Percentiles rank a stretch among this genome's conserved stretches.
Conservation (phyloP, 1,140 invertebrate species). For the Drosophila mojavensis region DNA sequence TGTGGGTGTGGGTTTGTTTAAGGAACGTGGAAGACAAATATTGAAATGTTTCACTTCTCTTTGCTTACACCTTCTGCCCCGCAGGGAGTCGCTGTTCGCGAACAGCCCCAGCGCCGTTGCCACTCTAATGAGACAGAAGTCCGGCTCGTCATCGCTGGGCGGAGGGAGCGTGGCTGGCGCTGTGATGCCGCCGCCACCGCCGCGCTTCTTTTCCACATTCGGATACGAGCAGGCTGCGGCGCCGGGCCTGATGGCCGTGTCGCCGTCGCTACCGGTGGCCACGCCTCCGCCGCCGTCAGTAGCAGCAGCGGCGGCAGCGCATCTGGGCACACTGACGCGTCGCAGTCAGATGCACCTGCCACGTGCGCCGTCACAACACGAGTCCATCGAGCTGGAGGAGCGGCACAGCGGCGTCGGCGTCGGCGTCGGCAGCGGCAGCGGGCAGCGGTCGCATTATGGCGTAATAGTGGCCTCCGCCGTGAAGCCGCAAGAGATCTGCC, state of each 20-base stretch:
- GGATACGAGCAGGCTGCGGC: conserved; percentile 70
- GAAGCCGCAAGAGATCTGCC: conserved; percentile 73
- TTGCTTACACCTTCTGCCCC: conserved; percentile 6
- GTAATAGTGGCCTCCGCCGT: conserved; percentile 49
- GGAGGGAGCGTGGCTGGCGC: conserved; percentile 36
- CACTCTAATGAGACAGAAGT: conserved; percentile 79
- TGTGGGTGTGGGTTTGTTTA: conserved; percentile 4
- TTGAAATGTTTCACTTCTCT: conserved; percentile 51
- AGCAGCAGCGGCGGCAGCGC: conserved; percentile 16
- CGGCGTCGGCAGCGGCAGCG: conserved; percentile 56
- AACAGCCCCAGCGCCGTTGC: conserved; percentile 67
- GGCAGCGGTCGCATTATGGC: conserved; percentile 63
- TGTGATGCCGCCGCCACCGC: conserved; percentile 60
- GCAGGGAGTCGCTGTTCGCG: conserved; percentile 82
- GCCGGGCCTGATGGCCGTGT: conserved; percentile 25
- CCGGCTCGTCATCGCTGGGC: conserved; percentile 65
- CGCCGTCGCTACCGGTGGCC: conserved; percentile 35
- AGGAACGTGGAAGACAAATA: conserved; percentile 60
- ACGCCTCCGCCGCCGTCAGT: conserved; percentile 49
- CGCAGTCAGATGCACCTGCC: conserved; percentile 68
- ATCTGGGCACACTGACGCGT: conserved; percentile 54
- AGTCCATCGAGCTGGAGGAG: conserved; percentile 60
- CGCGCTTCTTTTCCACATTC: conserved; percentile 80
- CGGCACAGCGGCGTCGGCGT: conserved; percentile 60
- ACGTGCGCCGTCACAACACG: conserved; percentile 55